Conservation (phyloP, 1,140 invertebrate genomes). For the Dinoponera quadriceps region DNA sequence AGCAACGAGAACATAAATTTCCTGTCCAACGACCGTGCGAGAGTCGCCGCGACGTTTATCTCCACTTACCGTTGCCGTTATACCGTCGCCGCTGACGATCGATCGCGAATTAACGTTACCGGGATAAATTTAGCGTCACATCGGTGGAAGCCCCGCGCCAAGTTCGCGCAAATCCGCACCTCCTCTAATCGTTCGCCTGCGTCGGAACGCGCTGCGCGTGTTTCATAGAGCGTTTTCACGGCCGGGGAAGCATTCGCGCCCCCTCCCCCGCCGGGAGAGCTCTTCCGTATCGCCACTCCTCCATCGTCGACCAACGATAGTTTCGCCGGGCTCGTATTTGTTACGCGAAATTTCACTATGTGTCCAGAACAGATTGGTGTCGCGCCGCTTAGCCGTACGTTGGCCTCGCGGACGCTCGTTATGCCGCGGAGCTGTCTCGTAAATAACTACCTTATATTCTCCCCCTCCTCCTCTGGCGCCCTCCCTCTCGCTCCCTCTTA, state of each 20-base stretch:
- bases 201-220: too few relatives aligned
- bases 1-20: conserved; percentile 60
- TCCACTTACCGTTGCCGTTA: conserved; percentile 59
- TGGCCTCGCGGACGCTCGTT: conserved; percentile 81
- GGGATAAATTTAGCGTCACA: conserved; percentile 32
- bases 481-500: conserved; percentile 66
- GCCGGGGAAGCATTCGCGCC: neutral
- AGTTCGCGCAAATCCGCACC: conserved; percentile 23
- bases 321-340: conserved; percentile 73
- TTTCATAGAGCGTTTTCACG: too few relatives aligned
- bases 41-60: conserved; percentile 52
- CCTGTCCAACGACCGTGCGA: conserved; percentile 40
- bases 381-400: conserved; percentile 79
- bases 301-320: neutral
- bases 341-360: conserved; percentile 81
- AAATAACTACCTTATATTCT: conserved; percentile 82
- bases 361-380: conserved; percentile 81
- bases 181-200: conserved; percentile 5
- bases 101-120: conserved; percentile 57
- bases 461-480: conserved; percentile 61
- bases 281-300: conserved; percentile 38
- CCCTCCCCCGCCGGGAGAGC: conserved; percentile 14
- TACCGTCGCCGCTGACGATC: conserved; percentile 49
- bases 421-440: conserved; percentile 80
- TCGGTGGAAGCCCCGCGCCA: conserved; percentile 30